Evolutionary conservation across 1,140 invertebrate species (phyloP), one percentile per base, ranked within the genome.

Genomic region (Campoletis sonorensis): DNA sequence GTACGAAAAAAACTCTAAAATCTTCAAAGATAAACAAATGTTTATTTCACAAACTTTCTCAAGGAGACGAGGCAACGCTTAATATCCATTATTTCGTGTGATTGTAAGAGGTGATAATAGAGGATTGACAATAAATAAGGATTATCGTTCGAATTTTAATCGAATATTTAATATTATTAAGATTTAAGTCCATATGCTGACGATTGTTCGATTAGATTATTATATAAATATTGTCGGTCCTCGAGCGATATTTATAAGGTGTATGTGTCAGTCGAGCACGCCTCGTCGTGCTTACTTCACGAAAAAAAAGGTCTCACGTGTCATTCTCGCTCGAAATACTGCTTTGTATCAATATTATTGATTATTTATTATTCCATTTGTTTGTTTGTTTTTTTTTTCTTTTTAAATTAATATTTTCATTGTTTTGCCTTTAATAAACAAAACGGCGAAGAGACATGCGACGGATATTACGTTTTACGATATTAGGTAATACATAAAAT

Each of bases 401-500:
- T 58, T 58, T 58, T 58, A 58, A 58, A 4, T n/a, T n/a, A n/a
- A n/a, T 23, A 5, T 58, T 58, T 23, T 58, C 8, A 18, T 58
- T 58, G 0, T 58, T 58, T 58, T 58, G 5, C 16, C 54, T 58
- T 58, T 10, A 58, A 58, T n/a, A n/a, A n/a, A n/a, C 21, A 45
- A 23, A 58, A 58, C 54, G n/a, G n/a, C 54, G 54, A 58, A 11
- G 54, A 58, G 54, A 58, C 18, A n/a, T n/a, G 5, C 54, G 54
- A 58, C 54, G 54, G 3, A 58, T 58, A 58, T 58, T 58, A 58
- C 18, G 21, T 91, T 89, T 83, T 89, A 88, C 90, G 88, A 90
- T 91, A 87, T 90, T 91, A 90, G 88, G 87, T 90, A 89, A 89
- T 89, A 86, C 84, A 90, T 85, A 88, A 89, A 91, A 91, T 91